Evolutionary conservation across 2,888 invertebrate genomes (phyloP), one percentile per base, ranked within the genome.

Genomic region (Melinaea menophilus): DNA sequence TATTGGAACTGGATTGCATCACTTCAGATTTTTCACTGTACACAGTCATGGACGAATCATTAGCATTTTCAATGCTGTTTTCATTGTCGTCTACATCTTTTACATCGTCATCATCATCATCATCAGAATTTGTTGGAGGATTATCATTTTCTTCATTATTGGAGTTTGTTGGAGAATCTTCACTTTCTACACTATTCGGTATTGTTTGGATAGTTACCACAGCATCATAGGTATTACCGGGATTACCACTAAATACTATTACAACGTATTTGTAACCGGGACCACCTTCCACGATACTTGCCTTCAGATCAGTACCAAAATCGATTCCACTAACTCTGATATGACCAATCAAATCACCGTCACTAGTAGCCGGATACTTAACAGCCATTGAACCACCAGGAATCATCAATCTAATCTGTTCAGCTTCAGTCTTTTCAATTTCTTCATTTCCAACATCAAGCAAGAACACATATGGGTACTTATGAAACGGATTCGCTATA

Each of bases 371-470:
- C 56, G 90, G 90, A 66, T 88, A 88, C 61, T 88, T 79, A 47
- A 90, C 68, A 41, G 89, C 89, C 66, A 89, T 60, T 2, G 88
- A 86, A 11, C 90, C 90, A 65, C 90, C 90, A n/a, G 87, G 87
- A 56, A 81, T 74, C 2, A 87, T 81, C 5, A 90, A 62, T 68
- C 88, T 81, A 56, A 90, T 82, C 68, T 90, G 89, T 71, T 88
- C 86, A n/a, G 84, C 75, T 58, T 79, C 82, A 2, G 82, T 81
- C 56, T 84, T 85, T 64, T 86, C 77, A 35, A 90, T 68, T 73
- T 88, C 90, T 84, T 90, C 90, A 82, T 90, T 90, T 56, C 90
- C 90, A 56, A 90, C 79, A 69, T 90, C 90, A 33, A 90, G 74
- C 37, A 90, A 72, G 66, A 89, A 90, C 55, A 86, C 84, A 67